These are phyloP conservation scores for Plusia festucae DNA, from an alignment of 2,888 invertebrate species.

Conservation along the genomic window DNA sequence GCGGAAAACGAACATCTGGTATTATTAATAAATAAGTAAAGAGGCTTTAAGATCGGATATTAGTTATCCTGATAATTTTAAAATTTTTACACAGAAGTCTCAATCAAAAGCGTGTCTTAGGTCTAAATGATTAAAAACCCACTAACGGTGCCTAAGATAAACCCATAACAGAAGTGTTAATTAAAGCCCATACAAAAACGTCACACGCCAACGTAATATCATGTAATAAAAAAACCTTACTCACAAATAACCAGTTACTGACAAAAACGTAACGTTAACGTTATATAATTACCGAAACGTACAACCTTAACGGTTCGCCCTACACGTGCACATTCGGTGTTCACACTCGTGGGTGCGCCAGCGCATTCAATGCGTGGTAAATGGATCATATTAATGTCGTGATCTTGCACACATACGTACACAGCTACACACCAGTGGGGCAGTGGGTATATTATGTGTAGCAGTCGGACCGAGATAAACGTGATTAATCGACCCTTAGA, in stretches of 20 bases:
- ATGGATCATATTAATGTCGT: constrained; percentile 45
- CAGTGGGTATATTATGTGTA: background rate
- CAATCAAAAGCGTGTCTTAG: no score
- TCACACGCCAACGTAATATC: background rate
- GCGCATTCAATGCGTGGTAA: constrained; percentile 41
- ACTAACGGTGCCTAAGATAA: no score
- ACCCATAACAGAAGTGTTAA: background rate
- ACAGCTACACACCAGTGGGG: background rate
- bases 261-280: constrained; percentile 13
- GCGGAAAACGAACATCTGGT: no score
- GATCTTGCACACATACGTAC: constrained; percentile 23
- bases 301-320: constrained; percentile 37
- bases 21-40: no score
- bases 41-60: no score
- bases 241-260: constrained; percentile 9
- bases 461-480: constrained; percentile 26
- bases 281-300: constrained; percentile 42
- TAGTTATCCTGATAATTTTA: no score
- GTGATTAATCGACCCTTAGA: constrained; percentile 38
- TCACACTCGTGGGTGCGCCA: constrained; percentile 56
- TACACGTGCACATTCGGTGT: constrained; percentile 38
- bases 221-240: background rate
- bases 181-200: background rate
- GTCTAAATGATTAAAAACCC: no score
- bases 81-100: no score